Conservation (phyloP, 2,113 vertebrate genomes). For the Pachypanchax playfairii region DNA sequence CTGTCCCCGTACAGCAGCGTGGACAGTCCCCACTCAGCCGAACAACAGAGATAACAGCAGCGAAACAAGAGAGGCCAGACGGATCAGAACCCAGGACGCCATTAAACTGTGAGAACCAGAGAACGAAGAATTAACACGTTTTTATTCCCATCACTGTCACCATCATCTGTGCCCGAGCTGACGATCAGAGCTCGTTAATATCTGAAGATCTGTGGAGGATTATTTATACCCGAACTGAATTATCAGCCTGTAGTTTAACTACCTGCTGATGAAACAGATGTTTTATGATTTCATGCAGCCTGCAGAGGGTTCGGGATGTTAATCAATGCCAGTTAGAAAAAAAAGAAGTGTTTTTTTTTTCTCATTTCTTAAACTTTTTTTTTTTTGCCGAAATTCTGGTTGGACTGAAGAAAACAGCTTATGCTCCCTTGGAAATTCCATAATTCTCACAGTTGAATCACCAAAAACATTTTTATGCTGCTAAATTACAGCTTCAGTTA, state of each 20-base stretch:
- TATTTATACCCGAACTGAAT: constrained; percentile 13
- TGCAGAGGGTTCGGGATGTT: background rate
- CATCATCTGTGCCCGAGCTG: constrained; percentile 30
- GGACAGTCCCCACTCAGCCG: constrained; percentile 61
- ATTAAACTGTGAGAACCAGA: constrained; percentile 31
- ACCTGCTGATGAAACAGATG: background rate
- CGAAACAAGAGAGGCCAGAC: background rate
- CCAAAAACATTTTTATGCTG: too few relatives aligned
- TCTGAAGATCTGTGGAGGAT: constrained; percentile 31
- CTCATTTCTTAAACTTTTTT: background rate
- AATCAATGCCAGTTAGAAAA: background rate
- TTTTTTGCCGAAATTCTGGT: too few relatives aligned
- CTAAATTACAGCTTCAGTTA: too few relatives aligned
- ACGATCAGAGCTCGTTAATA: constrained; percentile 32
- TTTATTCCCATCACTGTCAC: background rate
- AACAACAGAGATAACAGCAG: constrained; percentile 71
- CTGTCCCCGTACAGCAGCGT: constrained; percentile 59
- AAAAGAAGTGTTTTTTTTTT: too few relatives aligned
- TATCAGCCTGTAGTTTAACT: background rate
- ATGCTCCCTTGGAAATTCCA: too few relatives aligned
- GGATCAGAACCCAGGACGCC: background rate
- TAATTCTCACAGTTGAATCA: too few relatives aligned
- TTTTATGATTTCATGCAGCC: background rate
- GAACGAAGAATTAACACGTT: constrained; percentile 22
- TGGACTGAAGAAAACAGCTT: too few relatives aligned